These are phyloP conservation scores for Parotia lawesii DNA, from an alignment of 2,113 vertebrate species.

Conservation along the genomic window DNA sequence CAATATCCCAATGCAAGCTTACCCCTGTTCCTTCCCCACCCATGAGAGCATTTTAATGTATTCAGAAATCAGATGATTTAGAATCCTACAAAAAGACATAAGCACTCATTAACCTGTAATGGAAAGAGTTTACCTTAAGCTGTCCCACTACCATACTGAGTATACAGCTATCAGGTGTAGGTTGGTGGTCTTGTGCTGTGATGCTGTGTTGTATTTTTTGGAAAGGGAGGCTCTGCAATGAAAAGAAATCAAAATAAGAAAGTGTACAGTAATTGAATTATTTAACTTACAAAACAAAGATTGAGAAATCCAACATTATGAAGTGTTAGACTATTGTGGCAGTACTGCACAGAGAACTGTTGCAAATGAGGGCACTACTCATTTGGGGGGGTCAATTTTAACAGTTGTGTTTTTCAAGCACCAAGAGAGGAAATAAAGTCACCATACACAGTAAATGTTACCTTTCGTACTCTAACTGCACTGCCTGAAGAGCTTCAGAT, in stretches of 20 bases:
- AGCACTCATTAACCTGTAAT: not conserved
- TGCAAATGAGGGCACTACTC: not conserved
- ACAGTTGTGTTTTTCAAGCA: not conserved
- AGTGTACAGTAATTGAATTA: not conserved
- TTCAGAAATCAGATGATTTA: not conserved
- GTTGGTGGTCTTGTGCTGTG: slow-evolving; percentile 98
- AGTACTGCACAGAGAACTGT: not conserved
- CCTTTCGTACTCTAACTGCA: not conserved
- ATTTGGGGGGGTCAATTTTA: not conserved
- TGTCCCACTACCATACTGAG: slow-evolving; percentile 99
- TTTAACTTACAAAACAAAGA: not conserved
- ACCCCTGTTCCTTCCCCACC: not conserved
- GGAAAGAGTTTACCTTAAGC: slow-evolving; percentile 84
- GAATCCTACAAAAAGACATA: not conserved
- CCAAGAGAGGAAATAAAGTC: not conserved
- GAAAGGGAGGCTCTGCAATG: slow-evolving; percentile 91
- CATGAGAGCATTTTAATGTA: not conserved
- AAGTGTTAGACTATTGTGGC: not conserved
- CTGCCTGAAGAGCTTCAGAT: not conserved
- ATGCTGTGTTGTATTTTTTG: slow-evolving; percentile 97
- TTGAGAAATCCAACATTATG: not conserved
- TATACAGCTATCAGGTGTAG: slow-evolving; percentile 96
- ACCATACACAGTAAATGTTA: not conserved
- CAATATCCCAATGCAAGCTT: not conserved
- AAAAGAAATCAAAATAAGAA: not conserved